Base-by-base conservation (phyloP, 2,888 invertebrate species). In the Lasioglossum leucozonium region DNA sequence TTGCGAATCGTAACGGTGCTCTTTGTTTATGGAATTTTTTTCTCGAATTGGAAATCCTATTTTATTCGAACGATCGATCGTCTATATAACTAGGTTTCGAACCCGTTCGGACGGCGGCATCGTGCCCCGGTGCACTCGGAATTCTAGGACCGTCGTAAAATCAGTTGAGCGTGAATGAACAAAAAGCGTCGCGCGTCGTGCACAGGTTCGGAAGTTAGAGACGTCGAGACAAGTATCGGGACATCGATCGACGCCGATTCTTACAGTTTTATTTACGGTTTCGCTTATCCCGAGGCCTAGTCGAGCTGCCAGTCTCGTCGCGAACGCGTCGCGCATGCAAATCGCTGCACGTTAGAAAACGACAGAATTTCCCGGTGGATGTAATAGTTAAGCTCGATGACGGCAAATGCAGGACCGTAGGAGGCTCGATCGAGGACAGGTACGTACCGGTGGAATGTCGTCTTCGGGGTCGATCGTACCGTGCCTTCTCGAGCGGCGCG, bases 391-490 rank as follows among this genome's bases (percentile, higher is more conserved):
- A 89, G 87, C 89, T 85, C 91, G 93, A 88, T 91, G 83, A 87
- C 89, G 79, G 91, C 87, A 90, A 93, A 91, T 89, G 92, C 88
- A n/a, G 89, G 91, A 89, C 92, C 86, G 92, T 91, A 90, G 90
- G 91, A 91, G 93, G 93, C 87, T 91, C 92, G 91, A 92, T 92
- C 91, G 91, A 92, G 91, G 92, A 93, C 93, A 93, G 92, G 93
- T 92, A 93, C 91, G 93, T 92, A 93, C 91, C 91, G 87, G 86
- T 92, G 92, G 93, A 93, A 93, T 93, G 93, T 90, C 92, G 93
- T 92, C 93, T 91, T 92, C 91, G 91, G 88, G 84, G 84, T 81
- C 82, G 82, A 87, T 86, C 87, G 90, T 77, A 87, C 85, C 89
- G 89, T 89, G 91, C 89, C 88, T 91, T 85, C 89, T 84, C 86